A percentile compares a stretch with the other conserved stretches of the same genome.
These are phyloP conservation scores for Sisyra nigra DNA, from an alignment of 2,888 invertebrate species.

Conservation along the genomic window DNA sequence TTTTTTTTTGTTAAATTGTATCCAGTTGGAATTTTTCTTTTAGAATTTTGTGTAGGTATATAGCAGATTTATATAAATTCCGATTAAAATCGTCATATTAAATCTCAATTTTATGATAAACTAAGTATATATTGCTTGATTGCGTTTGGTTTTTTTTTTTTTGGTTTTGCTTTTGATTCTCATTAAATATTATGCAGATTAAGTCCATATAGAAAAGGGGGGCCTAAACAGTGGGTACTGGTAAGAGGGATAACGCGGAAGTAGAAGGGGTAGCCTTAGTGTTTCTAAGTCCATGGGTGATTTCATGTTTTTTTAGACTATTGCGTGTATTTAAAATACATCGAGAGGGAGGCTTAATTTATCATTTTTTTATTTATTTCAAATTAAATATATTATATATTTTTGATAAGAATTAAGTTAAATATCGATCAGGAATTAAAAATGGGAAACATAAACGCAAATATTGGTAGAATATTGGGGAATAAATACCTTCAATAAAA, in stretches of 20 bases:
- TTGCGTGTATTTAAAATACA: too few species aligned
- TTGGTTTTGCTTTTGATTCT: background rate
- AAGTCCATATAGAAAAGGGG: too few species aligned
- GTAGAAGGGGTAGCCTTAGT: too few species aligned
- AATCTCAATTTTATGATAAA: conserved; percentile 1
- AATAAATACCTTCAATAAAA: background rate
- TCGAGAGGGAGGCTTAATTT: too few species aligned
- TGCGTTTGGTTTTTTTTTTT: background rate
- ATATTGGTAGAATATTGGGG: conserved; percentile 5
- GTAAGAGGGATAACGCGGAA: background rate
- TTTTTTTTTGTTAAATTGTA: background rate
- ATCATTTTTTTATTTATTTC: background rate
- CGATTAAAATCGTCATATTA: conserved; percentile 1
- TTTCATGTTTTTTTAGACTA: too few species aligned
- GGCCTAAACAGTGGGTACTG: background rate
- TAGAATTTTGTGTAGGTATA: background rate
- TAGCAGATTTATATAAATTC: background rate
- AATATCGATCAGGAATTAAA: background rate
- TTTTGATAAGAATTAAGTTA: background rate
- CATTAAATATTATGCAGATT: background rate
- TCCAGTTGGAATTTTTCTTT: background rate
- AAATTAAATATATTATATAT: conserved; percentile 1
- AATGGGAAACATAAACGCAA: conserved; percentile 4
- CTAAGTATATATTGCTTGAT: background rate
- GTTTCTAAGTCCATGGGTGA: too few species aligned